Base-by-base conservation (phyloP, 2,113 vertebrate species). In the Sarotherodon lohbergeri region DNA sequence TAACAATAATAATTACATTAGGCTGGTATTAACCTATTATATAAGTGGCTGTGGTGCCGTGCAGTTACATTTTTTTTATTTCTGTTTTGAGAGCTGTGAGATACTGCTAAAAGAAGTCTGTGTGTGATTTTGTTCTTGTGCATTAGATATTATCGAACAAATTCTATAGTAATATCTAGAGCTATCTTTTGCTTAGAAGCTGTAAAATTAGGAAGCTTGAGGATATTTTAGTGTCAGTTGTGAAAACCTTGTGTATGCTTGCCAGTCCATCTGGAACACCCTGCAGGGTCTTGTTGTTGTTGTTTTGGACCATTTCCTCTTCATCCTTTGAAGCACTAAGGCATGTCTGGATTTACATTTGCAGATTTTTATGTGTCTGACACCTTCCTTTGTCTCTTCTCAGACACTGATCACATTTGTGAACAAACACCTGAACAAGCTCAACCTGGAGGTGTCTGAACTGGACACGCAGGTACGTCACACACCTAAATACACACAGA, bases 331-430 rank as follows among this genome's bases (percentile, higher is more conserved):
- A 36, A 8, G 9, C 9, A 6, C 9, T 9, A 14, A 59, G 24
- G 24, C 56, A 29, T 16, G 7, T 16, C 6, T 29, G 8, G 24
- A 29, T 14, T 27, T 16, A 3, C 8, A 13, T 27, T 22, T 39
- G 11, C n/a, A 41, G 34, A 16, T 16, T 11, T 52, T 54, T 27
- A 0, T 68, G 71, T 1, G 24, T 32, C 0, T 66, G 59, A 76
- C 52, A 4, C 19, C 48, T 80, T 41, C 92, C 68, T 2, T 90
- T 96, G 5, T 91, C 17, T 32, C 83, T 81, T 81, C 95, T 78
- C 93, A 99, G 99, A 99, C 98, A 3, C 96, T 99, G 91, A 99
- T 99, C 94, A 99, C 99, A 1, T 99, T 99, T 80, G 99, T 99
- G 90, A 99, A 99, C 95, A 99, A 99, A 92, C 99, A 99, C 90